Evolutionary conservation across 2,113 vertebrate genomes (phyloP).

Genomic region (Entomyzon cyanotis): DNA sequence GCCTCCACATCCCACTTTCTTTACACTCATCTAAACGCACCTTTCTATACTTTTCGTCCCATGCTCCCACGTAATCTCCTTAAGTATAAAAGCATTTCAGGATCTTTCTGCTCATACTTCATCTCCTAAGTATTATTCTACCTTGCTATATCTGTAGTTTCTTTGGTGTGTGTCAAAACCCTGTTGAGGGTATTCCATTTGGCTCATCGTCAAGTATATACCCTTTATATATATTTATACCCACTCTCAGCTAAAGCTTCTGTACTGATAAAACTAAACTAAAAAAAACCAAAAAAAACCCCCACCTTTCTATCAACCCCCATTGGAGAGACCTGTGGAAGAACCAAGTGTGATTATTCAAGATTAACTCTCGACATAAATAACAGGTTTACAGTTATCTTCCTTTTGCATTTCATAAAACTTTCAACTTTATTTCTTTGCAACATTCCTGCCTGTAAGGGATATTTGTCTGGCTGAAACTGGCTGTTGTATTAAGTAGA

Average conservation of each 20-base stretch:
- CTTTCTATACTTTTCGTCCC: not conserved
- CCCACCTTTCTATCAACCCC: not conserved
- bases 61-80: not conserved
- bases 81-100: not conserved
- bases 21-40: not conserved
- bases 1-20: not conserved
- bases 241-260: not conserved
- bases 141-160: not conserved
- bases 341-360: not conserved
- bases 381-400: not conserved
- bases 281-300: not conserved
- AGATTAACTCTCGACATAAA: not conserved
- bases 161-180: not conserved
- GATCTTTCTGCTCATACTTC: not conserved
- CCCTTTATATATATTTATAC: not conserved
- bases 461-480: not conserved
- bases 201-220: not conserved
- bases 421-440: not conserved
- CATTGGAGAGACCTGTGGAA: not conserved
- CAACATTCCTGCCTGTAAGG: not conserved
- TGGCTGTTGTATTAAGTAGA: not conserved
- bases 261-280: not conserved
- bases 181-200: not conserved
- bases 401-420: not conserved
- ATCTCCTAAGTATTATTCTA: not conserved